phyloP scores from a whole-genome alignment of 1,140 invertebrate species.

The Paramacrobiotus metropolitanus region DNA sequence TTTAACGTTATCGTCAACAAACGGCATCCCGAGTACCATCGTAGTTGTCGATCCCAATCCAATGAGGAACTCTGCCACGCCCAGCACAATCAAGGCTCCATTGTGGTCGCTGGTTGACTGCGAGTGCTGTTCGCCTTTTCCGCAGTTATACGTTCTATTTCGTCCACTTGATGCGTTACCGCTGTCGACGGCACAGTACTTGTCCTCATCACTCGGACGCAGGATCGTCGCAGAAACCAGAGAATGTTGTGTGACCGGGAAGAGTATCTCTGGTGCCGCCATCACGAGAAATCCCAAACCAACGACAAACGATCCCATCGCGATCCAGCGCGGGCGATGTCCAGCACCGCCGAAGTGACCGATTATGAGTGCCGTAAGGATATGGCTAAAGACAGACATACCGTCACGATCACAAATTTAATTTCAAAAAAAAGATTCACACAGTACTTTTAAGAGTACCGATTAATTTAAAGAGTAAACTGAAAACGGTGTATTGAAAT shows the following conservation, averaged over 20 bases:
- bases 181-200: neutral
- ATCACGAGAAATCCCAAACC: neutral
- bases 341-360: neutral
- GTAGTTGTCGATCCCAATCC: neutral
- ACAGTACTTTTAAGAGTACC: too few relatives aligned
- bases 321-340: neutral
- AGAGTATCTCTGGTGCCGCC: neutral
- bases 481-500: too few relatives aligned
- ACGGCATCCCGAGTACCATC: neutral
- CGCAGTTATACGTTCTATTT: neutral
- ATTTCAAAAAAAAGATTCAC: too few relatives aligned
- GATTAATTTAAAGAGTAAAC: too few relatives aligned
- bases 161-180: neutral
- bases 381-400: neutral
- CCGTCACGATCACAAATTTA: too few relatives aligned
- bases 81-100: neutral
- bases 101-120: neutral
- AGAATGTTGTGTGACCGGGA: neutral
- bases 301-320: neutral
- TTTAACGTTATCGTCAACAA: slow-evolving; percentile 1
- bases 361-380: neutral
- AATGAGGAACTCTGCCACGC: neutral
- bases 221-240: neutral
- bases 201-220: neutral
- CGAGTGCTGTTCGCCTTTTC: too few relatives aligned